phyloP scores from a whole-genome alignment of 1,140 invertebrate species.

The Coenobita brevimanus region DNA sequence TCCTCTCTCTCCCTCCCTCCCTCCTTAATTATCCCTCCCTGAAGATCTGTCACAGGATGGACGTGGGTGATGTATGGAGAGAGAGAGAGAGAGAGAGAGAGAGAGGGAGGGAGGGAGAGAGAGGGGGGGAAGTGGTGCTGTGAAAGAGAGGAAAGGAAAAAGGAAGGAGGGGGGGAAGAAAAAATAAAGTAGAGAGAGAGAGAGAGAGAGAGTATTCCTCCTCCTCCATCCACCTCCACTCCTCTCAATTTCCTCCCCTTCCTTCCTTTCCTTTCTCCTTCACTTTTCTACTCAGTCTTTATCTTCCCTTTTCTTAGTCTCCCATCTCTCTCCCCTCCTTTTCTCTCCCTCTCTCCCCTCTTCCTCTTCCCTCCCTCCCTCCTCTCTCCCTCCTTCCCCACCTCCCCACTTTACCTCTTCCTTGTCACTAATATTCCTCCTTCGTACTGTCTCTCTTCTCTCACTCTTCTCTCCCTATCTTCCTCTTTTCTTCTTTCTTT shows the following conservation, averaged over 20 bases:
- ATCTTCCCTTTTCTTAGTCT: background rate
- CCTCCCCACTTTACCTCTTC: background rate
- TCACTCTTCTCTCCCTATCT: background rate
- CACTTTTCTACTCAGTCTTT: background rate
- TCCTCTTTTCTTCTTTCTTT: no score
- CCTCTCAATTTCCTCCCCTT: background rate
- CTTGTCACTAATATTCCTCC: no score
- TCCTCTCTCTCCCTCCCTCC: constrained; percentile 27
- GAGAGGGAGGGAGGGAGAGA: background rate
- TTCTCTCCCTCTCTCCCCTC: background rate
- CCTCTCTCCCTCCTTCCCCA: background rate
- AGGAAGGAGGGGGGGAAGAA: no score
- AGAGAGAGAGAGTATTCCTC: background rate
- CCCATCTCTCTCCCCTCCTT: background rate
- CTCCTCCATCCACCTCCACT: background rate
- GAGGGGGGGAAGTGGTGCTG: background rate
- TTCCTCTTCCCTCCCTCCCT: background rate
- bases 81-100: background rate
- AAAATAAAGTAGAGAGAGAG: background rate
- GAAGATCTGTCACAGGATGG: no score
- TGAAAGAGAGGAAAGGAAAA: background rate
- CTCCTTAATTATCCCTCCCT: background rate
- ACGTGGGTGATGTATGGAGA: background rate
- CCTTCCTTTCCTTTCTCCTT: background rate
- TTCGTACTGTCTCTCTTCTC: no score